These are phyloP conservation scores for Macrostomum lignano DNA, from an alignment of 1,140 invertebrate genomes.

Conservation along the genomic window DNA sequence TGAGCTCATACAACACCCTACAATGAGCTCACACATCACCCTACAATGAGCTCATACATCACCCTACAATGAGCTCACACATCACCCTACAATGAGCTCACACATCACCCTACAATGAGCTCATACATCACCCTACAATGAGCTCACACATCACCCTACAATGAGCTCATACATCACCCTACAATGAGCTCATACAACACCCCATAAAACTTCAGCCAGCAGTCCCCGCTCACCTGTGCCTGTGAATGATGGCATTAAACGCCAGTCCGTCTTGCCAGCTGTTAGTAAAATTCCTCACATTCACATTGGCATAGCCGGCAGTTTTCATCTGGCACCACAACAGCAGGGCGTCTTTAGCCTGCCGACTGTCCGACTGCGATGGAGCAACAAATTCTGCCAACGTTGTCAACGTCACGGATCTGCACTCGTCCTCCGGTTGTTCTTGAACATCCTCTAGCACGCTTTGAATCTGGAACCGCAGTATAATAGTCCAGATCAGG, in stretches of 20 bases:
- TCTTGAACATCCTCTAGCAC: conserved; percentile 42
- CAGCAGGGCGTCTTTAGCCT: conserved; percentile 80
- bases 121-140: too few relatives aligned
- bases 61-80: too few relatives aligned
- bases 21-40: too few relatives aligned
- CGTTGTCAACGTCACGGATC: conserved; percentile 84
- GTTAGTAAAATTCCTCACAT: conserved; percentile 94
- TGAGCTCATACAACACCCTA: too few relatives aligned
- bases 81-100: too few relatives aligned
- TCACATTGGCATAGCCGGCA: conserved; percentile 96
- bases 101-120: too few relatives aligned
- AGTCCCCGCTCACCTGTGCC: conserved; percentile 78
- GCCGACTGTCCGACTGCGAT: conserved; percentile 19
- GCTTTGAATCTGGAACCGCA: conserved; percentile 93
- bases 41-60: too few relatives aligned
- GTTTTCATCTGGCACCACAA: conserved; percentile 98
- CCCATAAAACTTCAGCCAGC: conserved; percentile 85
- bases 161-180: too few relatives aligned
- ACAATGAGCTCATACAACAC: too few relatives aligned
- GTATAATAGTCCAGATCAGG: conserved; percentile 97
- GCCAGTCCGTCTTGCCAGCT: conserved; percentile 66
- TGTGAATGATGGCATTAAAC: conserved; percentile 93
- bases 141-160: too few relatives aligned
- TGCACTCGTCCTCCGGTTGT: conserved; percentile 30
- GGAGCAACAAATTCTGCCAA: conserved; percentile 95